Evolutionary conservation across 2,797 vertebrate species (phyloP), one percentile per base, ranked within the genome.

Genomic region (Takifugu ocellatus): DNA sequence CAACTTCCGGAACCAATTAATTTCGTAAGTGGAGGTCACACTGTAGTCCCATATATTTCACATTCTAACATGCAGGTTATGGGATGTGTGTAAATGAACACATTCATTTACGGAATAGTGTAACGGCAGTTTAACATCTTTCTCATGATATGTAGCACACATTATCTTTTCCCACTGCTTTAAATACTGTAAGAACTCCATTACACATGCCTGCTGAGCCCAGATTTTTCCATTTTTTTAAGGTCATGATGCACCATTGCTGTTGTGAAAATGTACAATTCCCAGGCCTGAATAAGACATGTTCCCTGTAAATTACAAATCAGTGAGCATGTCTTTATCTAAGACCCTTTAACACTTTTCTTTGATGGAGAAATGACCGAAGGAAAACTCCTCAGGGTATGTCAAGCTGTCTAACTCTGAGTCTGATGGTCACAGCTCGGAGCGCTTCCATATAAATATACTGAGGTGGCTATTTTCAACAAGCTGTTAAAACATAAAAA

Each of bases 241-340:
- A 68, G 60, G 71, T 64, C 61, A 77, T 69, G 67, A 70, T 78
- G 72, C 45, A 48, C 48, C 64, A 55, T 70, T 61, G 70, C 70
- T 63, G 61, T 86, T 86, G 85, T 89, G 76, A 80, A 84, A 83
- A 83, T 79, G 70, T 84, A 80, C 89, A 87, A 90, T 83, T 85
- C 84, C 62, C 58, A 49, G 63, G 61, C 73, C 76, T 68, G 76
- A 69, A 79, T 80, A 74, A 63, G 42, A 52, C 57, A 25, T 47
- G 57, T 60, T 77, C 25, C 39, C 63, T 68, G 63, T 72, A 83
- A 84, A 88, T 90, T 85, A 83, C 83, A 85, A 90, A 89, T 88
- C 82, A 87, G 85, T 83, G 77, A 85, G 68, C 79, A 68, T 70
- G 77, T 73, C 78, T 83, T 83, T 82, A 72, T 70, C 75, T 67